Evolutionary conservation across 1,140 invertebrate genomes (phyloP), one percentile per base, ranked within the genome.

Genomic region (Hermetia illucens): DNA sequence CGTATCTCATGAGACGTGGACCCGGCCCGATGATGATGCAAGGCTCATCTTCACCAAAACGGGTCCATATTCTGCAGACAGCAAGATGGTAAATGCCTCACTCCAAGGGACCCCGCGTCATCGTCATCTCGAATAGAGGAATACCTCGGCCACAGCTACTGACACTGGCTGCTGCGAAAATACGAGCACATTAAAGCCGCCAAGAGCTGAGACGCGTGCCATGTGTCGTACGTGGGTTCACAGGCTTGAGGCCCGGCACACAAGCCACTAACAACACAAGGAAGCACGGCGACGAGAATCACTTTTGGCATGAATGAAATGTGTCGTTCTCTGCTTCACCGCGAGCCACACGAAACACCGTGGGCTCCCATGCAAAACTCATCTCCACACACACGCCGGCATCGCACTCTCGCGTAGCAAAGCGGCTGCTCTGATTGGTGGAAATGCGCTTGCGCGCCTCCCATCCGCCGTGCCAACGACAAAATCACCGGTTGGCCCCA

Each of bases 401-500:
- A 37, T 6, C 27, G 27, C 3, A 29, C n/a, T 32, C 29, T 15
- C 12, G 31, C 19, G 32, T 10, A 25, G 20, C 22, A 25, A 17
- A 38, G 43, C 40, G 38, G 55, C 58, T 54, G 53, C 54, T 55
- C 54, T 58, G 55, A 58, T 58, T 58, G 55, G 55, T 42, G 51
- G 47, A 41, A 46, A 42, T 58, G 55, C 55, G 55, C 55, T 41
- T 58, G 55, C 55, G 55, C 55, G 50, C 39, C 37, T 38, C 43
- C 43, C 38, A 25, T 25, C n/a, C n/a, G n/a, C n/a, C n/a, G n/a
- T n/a, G n/a, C n/a, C n/a, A n/a, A n/a, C n/a, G n/a, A n/a, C n/a
- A n/a, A n/a, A n/a, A n/a, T n/a, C n/a, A n/a, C n/a, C n/a, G n/a
- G n/a, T n/a, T n/a, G n/a, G n/a, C n/a, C n/a, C n/a, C n/a, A n/a